Base-by-base conservation (phyloP, 2,797 vertebrate genomes). In the Xerus rutilus region DNA sequence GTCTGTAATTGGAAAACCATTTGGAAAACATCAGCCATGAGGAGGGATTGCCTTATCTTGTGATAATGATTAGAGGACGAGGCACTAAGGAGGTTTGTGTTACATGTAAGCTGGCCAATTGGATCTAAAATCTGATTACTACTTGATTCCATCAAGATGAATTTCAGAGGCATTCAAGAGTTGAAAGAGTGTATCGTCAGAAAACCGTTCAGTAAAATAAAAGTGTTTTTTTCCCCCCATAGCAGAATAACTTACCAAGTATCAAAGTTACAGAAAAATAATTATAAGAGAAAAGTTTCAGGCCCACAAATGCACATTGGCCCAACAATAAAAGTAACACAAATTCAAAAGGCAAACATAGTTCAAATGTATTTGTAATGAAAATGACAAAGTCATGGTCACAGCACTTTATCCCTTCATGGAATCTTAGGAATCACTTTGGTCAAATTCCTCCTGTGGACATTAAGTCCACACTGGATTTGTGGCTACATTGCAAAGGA, bases 121-220 rank as follows among this genome's bases (percentile, higher is more conserved):
- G 67, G 77, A 83, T 81, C 79, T 95, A 83, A 96, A 89, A 70
- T 93, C 62, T 96, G 81, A 86, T 93, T 83, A 74, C 92, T 93
- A 64, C 59, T 67, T 84, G 78, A 39, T 39, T 39, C 39, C 64
- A 89, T 89, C 86, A 82, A 73, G 30, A 96, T 97, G 86, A 95
- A 95, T 94, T 97, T 67, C 86, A 98, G 96, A 81, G 93, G 70
- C 52, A 69, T 76, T 95, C 65, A 83, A 93, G 79, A 95, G 86
- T 94, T 96, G 72, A 78, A 79, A 92, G 35, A 94, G 84, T 45
- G 30, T 83, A 59, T 21, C 88, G 70, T 91, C n/a, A 93, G 92
- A 93, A 96, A 91, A 81, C 49, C 89, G 32, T 5, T 64, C 84
- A 95, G 86, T 64, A 65, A 91, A 93, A 62, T 74, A 83, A 76